These are phyloP conservation scores for Hydropsyche betteni DNA, from an alignment of 2,888 invertebrate species.

Conservation along the genomic window DNA sequence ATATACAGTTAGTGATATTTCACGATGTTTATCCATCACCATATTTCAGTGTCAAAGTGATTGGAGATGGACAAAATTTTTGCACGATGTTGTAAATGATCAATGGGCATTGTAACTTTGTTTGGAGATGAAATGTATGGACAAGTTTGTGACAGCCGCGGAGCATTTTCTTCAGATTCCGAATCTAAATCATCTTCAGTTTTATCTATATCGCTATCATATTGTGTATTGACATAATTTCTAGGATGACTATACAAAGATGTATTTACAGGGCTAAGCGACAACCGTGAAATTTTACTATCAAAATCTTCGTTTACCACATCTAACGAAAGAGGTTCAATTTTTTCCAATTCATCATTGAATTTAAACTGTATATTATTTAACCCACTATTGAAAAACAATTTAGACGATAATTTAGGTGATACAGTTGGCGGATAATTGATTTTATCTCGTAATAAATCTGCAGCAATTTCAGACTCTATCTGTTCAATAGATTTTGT, in stretches of 20 bases:
- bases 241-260: conserved; percentile 62
- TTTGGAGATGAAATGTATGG: conserved; percentile 60
- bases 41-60: conserved; percentile 78
- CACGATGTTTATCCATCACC: conserved; percentile 63
- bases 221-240: conserved; percentile 49
- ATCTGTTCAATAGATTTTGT: conserved; percentile 67
- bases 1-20: conserved; percentile 38
- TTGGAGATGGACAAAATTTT: conserved; percentile 71
- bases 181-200: conserved; percentile 64
- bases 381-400: conserved; percentile 55
- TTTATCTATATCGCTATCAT: conserved; percentile 55
- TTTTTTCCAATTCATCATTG: conserved; percentile 44
- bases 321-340: conserved; percentile 38
- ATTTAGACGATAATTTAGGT: conserved; percentile 64
- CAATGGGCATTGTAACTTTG: conserved; percentile 71
- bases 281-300: conserved; percentile 59
- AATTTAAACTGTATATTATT: conserved; percentile 50
- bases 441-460: conserved; percentile 73
- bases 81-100: conserved; percentile 70
- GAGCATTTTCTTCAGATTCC: conserved; percentile 62
- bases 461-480: conserved; percentile 70
- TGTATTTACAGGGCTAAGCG: conserved; percentile 62
- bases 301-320: conserved; percentile 56
- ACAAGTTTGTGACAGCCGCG: conserved; percentile 61
- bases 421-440: conserved; percentile 76